Base-by-base conservation (phyloP, 2,113 vertebrate genomes). In the Raja brachyura region DNA sequence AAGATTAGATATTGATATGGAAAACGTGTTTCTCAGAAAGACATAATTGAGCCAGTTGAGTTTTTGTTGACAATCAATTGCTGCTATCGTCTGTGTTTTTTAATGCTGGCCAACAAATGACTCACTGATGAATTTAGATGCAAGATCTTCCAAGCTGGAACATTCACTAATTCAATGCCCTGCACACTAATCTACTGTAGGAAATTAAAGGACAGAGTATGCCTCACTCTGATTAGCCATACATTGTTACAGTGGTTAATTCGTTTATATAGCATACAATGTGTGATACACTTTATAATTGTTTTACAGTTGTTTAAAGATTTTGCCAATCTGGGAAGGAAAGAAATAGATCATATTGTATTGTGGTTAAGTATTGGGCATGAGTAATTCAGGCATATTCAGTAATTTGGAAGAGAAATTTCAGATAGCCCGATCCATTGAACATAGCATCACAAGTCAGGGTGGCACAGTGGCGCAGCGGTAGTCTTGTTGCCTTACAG, bases 21-120 rank as follows among this genome's bases (percentile, higher is more conserved):
- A 14, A 48, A 4, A 13, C 33, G 18, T 13, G 8, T 56, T 59
- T 59, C 78, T 81, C 18, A 54, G 78, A 59, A 85, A 56, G 48
- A 56, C 9, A 83, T 83, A 22, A 83, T 56, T 83, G 54, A 59
- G 59, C 48, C 79, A 59, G 39, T 20, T 54, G 5, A 48, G 39
- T n/a, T 61, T 85, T 85, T n/a, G 10, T n/a, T 85, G 54, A 25
- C 81, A 85, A 61, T 85, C 54, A 85, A 16, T 61, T n/a, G 25
- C 81, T 85, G 25, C 59, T 10, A 61, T 61, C 25, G 56, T 85
- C 56, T 61, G 56, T 85, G 25, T 61, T 61, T n/a, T n/a, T 5
- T 61, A 85, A n/a, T 85, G 56, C 81, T 61, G 28, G 54, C 81
- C 81, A 85, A 85, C 25, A 85, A 85, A 85, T 85, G 59, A 28